These are phyloP conservation scores for Rhinogobius similis DNA, from an alignment of 2,113 vertebrate genomes.

Conservation along the genomic window DNA sequence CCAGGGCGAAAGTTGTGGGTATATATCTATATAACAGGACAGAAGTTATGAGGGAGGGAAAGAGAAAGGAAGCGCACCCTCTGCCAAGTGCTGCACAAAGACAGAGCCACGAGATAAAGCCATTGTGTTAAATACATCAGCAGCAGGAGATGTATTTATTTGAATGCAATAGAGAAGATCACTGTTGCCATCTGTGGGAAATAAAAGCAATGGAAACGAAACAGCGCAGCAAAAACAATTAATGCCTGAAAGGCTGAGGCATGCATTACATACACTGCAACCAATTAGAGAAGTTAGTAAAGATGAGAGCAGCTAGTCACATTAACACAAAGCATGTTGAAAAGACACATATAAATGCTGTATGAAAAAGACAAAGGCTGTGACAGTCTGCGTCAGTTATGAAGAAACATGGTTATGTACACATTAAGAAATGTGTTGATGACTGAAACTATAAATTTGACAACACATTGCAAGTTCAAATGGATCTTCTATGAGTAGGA, in stretches of 20 bases:
- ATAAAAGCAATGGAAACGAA: constrained; percentile 30
- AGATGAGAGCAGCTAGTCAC: constrained; percentile 17
- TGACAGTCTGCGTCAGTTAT: not conserved
- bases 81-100: constrained; percentile 62
- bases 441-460: constrained; percentile 37
- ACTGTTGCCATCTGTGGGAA: constrained; percentile 66
- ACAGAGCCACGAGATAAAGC: constrained; percentile 54
- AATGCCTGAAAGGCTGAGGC: constrained; percentile 39
- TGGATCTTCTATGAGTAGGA: constrained; percentile 42
- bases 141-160: constrained; percentile 73
- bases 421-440: constrained; percentile 37
- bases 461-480: constrained; percentile 48
- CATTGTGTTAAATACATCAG: constrained; percentile 74
- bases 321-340: not conserved
- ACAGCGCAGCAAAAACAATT: constrained; percentile 35
- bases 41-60: constrained; percentile 68
- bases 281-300: constrained; percentile 40
- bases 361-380: constrained; percentile 1
- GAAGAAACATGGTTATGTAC: constrained; percentile 1
- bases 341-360: not conserved
- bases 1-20: constrained; percentile 81
- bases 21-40: constrained; percentile 78
- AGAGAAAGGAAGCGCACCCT: constrained; percentile 67
- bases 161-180: constrained; percentile 51
- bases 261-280: constrained; percentile 53